Base-by-base conservation (phyloP, 2,888 invertebrate species). In the Hirtodrosophila cameraria region DNA sequence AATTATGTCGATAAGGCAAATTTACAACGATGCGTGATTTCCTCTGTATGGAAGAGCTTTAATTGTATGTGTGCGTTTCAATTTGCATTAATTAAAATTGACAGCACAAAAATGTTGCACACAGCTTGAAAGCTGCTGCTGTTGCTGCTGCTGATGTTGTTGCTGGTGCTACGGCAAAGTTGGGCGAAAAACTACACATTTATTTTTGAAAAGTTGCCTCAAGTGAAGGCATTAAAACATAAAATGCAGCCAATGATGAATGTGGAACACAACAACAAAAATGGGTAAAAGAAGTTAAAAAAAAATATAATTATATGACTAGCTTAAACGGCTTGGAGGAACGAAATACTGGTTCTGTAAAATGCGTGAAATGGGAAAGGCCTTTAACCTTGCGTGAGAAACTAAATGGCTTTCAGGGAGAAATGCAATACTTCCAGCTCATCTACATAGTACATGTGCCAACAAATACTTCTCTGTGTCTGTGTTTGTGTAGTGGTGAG, bases 1-100 rank as follows among this genome's bases (percentile, higher is more conserved):
- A 79, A 80, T 85, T 85, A 80, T 78, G 69, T 61, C 72, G 83
- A 82, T 85, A 75, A 64, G 52, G 65, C 75, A 75, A 71, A 73
- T 81, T 75, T 55, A 45, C 61, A 53, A 50, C 53, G 62, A 48
- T 62, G 62, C 52, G 36, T 43, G 33, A 33, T 23, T 23, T 30
- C 8, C 38, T 13, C n/a, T 41, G 5, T 11, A 23, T 36, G 15
- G 36, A 13, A 31, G 20, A 52, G 25, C 48, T 27, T 18, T 6
- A 43, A 31, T 68, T 42, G 25, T 54, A 49, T 66, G 33, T 66
- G 55, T 70, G 53, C 54, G 45, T 58, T 67, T 46, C 63, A 80
- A 64, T 81, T 73, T 76, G 66, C 77, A 62, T 75, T 73, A 73
- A 77, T 76, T 76, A 73, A 64, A 77, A 68, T 64, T 64, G 77